These are phyloP conservation scores for Xestia rhomboidea DNA, from an alignment of 2,888 invertebrate genomes.

Conservation along the genomic window DNA sequence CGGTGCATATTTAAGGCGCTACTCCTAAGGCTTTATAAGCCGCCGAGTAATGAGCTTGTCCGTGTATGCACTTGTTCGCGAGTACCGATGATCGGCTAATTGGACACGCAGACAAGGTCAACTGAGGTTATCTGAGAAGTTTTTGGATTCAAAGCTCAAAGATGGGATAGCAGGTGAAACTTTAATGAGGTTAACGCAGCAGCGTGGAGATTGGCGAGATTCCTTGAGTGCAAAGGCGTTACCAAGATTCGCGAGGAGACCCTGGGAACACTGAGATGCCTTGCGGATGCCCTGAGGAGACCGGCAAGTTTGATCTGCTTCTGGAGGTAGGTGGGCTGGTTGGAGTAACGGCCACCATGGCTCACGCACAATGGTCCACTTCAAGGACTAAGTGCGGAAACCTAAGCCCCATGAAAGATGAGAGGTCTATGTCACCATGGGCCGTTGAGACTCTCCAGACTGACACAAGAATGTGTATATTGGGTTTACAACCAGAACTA, in stretches of 20 bases:
- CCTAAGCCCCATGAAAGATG: no score
- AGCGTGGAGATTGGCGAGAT: no score
- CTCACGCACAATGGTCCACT: no score
- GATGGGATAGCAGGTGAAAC: not conserved
- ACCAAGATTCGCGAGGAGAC: no score
- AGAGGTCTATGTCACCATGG: not conserved
- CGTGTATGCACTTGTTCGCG: constrained; percentile 57
- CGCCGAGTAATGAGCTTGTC: constrained; percentile 78
- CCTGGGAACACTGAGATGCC: no score
- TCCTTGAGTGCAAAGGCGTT: no score
- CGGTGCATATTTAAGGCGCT: constrained; percentile 81
- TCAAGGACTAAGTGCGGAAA: no score
- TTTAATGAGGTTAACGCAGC: not conserved
- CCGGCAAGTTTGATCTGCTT: no score
- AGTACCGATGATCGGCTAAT: constrained; percentile 42
- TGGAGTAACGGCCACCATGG: no score
- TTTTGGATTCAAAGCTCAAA: not conserved
- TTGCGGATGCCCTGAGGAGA: no score
- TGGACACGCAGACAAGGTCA: constrained; percentile 53
- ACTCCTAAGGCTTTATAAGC: constrained; percentile 83
- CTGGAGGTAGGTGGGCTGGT: no score
- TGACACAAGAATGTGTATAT: not conserved
- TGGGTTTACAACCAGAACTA: not conserved
- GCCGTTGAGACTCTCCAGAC: not conserved
- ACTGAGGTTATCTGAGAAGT: constrained; percentile 25